These are phyloP conservation scores for Pangasius sanitwongsei DNA, from an alignment of 2,797 vertebrate genomes.

Conservation along the genomic window DNA sequence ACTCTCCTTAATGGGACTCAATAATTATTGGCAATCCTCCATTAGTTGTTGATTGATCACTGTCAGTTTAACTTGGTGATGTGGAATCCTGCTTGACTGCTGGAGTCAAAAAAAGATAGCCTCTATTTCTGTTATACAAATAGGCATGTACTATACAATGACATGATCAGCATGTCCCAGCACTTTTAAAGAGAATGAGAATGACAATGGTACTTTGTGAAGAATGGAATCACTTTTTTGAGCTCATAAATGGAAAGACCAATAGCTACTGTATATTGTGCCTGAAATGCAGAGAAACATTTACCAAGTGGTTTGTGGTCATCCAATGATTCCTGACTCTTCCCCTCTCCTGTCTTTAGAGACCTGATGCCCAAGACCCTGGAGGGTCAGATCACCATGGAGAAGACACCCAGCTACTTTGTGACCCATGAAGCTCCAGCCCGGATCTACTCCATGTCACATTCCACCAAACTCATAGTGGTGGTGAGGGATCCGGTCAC, in stretches of 20 bases:
- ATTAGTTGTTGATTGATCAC: neutral
- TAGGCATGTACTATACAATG: neutral
- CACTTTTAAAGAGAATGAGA: neutral
- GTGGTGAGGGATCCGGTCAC: conserved; percentile 72
- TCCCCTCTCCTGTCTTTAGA: conserved; percentile 18
- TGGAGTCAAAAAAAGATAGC: neutral
- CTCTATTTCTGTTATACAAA: neutral
- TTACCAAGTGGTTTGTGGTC: neutral
- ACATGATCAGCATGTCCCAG: neutral
- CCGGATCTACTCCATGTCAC: conserved; percentile 68
- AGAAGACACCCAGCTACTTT: conserved; percentile 74
- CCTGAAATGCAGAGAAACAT: neutral
- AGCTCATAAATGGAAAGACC: neutral
- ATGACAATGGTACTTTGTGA: neutral
- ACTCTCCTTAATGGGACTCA: neutral
- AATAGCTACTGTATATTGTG: neutral
- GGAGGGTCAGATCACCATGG: conserved; percentile 75
- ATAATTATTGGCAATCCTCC: neutral
- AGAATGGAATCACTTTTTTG: neutral
- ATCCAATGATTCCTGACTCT: neutral
- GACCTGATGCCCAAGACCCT: conserved; percentile 70
- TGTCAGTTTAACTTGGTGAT: neutral
- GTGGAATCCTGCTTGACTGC: neutral
- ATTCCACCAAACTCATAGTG: conserved; percentile 69
- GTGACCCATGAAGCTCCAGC: conserved; percentile 68